These are phyloP conservation scores for Podargus strigoides DNA, from an alignment of 2,797 vertebrate species.

Conservation along the genomic window DNA sequence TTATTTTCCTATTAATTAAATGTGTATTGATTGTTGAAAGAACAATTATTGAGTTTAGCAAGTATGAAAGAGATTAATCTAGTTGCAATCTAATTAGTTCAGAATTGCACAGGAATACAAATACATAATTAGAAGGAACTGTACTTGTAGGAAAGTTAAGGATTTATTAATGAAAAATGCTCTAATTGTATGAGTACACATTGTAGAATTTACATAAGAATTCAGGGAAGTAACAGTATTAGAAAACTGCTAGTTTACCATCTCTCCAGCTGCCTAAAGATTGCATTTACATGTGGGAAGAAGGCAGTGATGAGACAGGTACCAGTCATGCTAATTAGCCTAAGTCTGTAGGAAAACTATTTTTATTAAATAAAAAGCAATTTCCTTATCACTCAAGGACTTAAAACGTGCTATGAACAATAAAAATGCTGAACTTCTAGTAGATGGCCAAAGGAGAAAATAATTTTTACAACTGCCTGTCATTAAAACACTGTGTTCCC, in stretches of 20 bases:
- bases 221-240: neutral
- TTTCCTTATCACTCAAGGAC: neutral
- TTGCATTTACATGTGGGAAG: neutral
- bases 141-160: slow-evolving; percentile 38
- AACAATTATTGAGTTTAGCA: slow-evolving; percentile 66
- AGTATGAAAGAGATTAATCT: slow-evolving; percentile 73
- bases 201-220: neutral
- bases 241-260: neutral
- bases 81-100: slow-evolving; percentile 73
- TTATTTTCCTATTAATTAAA: slow-evolving; percentile 75
- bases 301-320: neutral
- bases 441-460: neutral
- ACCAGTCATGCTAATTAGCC: neutral
- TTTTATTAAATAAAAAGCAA: neutral
- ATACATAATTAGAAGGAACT: slow-evolving; percentile 52
- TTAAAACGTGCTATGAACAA: neutral
- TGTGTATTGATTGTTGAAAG: slow-evolving; percentile 70
- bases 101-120: slow-evolving; percentile 66
- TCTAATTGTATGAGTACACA: neutral
- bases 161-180: slow-evolving; percentile 41
- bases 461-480: neutral
- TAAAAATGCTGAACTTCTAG: neutral
- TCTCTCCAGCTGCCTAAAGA: neutral
- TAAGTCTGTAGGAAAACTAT: neutral
- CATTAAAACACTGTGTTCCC: neutral